Evolutionary conservation across 2,797 vertebrate genomes (phyloP).

Genomic region (Sebastes wilsoni): DNA sequence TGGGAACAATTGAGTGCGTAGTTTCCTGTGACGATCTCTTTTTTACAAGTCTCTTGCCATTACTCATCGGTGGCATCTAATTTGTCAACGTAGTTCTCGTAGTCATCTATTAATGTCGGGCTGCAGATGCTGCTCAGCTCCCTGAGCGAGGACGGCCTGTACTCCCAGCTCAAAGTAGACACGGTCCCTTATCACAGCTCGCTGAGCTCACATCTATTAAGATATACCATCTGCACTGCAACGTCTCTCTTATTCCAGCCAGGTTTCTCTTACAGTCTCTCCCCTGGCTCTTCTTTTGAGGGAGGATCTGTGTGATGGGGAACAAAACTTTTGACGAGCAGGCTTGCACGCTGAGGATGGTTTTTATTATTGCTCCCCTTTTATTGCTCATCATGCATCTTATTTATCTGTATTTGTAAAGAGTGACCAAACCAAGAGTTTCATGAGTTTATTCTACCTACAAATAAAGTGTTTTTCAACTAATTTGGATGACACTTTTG

Average conservation of each 20-base stretch:
- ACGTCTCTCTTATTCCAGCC: slow-evolving; percentile 39
- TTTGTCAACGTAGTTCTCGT: slow-evolving; percentile 60
- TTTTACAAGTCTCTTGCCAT: slow-evolving; percentile 53
- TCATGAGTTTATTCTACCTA: background rate
- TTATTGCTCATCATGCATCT: background rate
- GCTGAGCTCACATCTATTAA: slow-evolving; percentile 52
- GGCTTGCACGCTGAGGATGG: slow-evolving; percentile 1
- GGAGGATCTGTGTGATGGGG: background rate
- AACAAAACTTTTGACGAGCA: slow-evolving; percentile 4
- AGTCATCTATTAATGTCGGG: slow-evolving; percentile 61
- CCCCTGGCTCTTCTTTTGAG: slow-evolving; percentile 10
- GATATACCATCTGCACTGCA: slow-evolving; percentile 64
- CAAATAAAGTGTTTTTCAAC: background rate
- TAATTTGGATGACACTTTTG: background rate
- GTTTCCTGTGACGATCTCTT: slow-evolving; percentile 43
- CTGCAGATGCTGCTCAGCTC: slow-evolving; percentile 62
- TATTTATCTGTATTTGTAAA: background rate
- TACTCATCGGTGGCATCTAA: slow-evolving; percentile 74
- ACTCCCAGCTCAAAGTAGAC: slow-evolving; percentile 50
- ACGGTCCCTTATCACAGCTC: slow-evolving; percentile 52
- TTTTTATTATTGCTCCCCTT: slow-evolving; percentile 14
- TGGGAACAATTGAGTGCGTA: slow-evolving; percentile 41
- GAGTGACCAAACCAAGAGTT: background rate
- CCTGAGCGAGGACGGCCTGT: slow-evolving; percentile 44
- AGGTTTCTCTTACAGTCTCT: slow-evolving; percentile 3